Conservation (phyloP, 1,140 invertebrate genomes). For the Heliconius eleuchia region DNA sequence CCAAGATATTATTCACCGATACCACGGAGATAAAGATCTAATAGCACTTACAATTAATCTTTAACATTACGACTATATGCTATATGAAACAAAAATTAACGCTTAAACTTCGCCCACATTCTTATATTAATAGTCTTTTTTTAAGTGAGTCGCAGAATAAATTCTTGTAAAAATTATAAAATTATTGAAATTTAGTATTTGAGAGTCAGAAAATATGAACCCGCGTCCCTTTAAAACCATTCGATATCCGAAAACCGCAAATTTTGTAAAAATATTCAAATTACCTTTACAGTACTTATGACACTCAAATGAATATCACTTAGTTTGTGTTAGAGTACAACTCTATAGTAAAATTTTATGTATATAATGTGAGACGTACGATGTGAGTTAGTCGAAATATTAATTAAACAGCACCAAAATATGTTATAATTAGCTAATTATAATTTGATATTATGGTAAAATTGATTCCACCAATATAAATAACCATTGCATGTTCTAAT, state of each 20-base stretch:
- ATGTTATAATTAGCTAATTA: constrained; percentile 10
- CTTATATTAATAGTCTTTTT: not conserved
- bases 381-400: not conserved
- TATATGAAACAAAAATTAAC: not conserved
- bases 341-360: not conserved
- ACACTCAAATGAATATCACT: not conserved
- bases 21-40: not conserved
- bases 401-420: constrained; percentile 2
- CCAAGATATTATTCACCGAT: not conserved
- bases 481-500: not conserved
- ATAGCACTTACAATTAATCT: not conserved
- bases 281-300: not conserved
- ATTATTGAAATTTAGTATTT: too few relatives aligned
- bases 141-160: too few relatives aligned
- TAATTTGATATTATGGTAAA: constrained; percentile 7
- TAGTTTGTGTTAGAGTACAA: not conserved
- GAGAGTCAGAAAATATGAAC: too few relatives aligned
- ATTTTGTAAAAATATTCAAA: not conserved
- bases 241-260: too few relatives aligned
- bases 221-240: too few relatives aligned
- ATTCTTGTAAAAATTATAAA: too few relatives aligned
- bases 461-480: constrained; percentile 6
- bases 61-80: not conserved
- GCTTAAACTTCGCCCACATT: not conserved
- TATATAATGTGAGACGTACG: not conserved